Base-by-base conservation (phyloP, 2,888 invertebrate species). In the Perithous albicinctus region DNA sequence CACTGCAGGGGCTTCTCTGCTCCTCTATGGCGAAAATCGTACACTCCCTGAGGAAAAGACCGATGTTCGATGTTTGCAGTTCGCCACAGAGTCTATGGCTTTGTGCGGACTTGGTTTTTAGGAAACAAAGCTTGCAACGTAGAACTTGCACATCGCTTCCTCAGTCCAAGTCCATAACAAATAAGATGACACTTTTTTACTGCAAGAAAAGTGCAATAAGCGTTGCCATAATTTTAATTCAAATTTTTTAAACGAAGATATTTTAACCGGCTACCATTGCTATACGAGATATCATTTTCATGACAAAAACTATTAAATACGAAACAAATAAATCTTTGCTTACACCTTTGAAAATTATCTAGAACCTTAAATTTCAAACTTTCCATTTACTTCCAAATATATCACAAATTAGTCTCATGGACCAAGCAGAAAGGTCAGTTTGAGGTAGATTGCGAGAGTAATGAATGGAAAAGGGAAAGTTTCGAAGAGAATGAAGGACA, bases 401-500 rank as follows among this genome's bases (percentile, higher is more conserved):
- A 23, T 32, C 32, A n/a, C 32, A 15, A n/a, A 54, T 54, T 26
- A 54, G n/a, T 56, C 35, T 35, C 32, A 15, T 35, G 10, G 32
- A 32, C n/a, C 35, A 32, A 5, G 46, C 32, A 29, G 20, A 59
- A 41, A 66, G 54, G 51, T 38, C 54, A 63, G 29, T 66, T 41
- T 29, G 48, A 15, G 6, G 32, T 12, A 23, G 15, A 41, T n/a
- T 29, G 26, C n/a, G 23, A 72, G 18, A 29, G 54, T 64, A 51
- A 67, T 77, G 66, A 66, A 84, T 66, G 64, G 41, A 54, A 26
- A 23, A 59, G 29, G 38, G 46, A 76, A 73, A 54, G 48, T 7
- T 26, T 41, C 43, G 54, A 74, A 64, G 63, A 12, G 23, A 18
- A 41, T 59, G 54, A 43, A 38, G 67, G 59, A 51, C 54, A 70